Base-by-base conservation (phyloP, 2,113 vertebrate species). In the Perca fluviatilis region DNA sequence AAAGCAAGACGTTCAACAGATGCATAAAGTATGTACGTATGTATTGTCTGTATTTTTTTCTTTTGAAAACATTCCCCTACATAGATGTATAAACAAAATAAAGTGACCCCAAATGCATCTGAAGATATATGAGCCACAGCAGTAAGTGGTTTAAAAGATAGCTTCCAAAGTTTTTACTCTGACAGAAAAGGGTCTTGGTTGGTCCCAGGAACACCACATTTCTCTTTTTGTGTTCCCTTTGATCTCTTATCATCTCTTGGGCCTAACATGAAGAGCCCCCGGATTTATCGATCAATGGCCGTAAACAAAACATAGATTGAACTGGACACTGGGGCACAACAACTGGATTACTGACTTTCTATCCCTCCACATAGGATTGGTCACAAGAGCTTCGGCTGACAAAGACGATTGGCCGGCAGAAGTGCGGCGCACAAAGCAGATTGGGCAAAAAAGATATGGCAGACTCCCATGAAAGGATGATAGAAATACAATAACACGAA, bases 221-320 rank as follows among this genome's bases (percentile, higher is more conserved):
- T 92, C 78, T 87, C 71, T 66, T 74, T 68, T 84, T 78, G 85
- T 83, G 87, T 76, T 87, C 75, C 74, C 77, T 77, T 77, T 90
- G 86, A 92, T 91, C 90, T 77, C 84, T 77, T 85, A 84, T 91
- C 88, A 91, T 91, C 89, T 91, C 85, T 36, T 21, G 69, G 89
- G 84, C 56, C 82, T 92, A 78, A 78, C 70, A 83, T 80, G 79
- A 88, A 74, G 84, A 89, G 87, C 82, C 86, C 84, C 49, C 65
- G 88, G 91, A 91, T 93, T 89, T 86, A 91, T 92, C 69, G 67
- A 92, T 94, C 92, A 85, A 89, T 89, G 86, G 78, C 69, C 74
- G 85, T 93, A 93, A 94, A 93, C 87, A 93, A 93, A 89, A 88
- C 88, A 89, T 77, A 86, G 86, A 93, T 91, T 92, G 90, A 89